Conservation (phyloP, 1,140 invertebrate genomes). For the Eupristina koningsbergeri region DNA sequence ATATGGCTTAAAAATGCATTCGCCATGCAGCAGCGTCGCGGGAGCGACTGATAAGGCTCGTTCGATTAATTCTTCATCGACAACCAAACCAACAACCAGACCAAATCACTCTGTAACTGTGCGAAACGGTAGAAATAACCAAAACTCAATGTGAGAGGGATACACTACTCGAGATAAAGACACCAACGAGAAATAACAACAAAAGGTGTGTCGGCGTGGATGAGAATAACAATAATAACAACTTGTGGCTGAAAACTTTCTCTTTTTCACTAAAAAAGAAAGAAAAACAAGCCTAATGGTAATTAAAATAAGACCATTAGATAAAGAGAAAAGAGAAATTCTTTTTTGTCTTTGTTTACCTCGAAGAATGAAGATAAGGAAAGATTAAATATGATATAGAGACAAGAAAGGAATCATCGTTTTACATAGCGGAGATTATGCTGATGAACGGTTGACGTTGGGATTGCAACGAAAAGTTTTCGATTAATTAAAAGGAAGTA, state of each 20-base stretch:
- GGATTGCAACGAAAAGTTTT: slow-evolving; percentile 49
- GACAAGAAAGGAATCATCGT: slow-evolving; percentile 31
- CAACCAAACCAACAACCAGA: slow-evolving; percentile 61
- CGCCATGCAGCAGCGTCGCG: slow-evolving; percentile 71
- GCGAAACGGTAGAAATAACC: slow-evolving; percentile 67
- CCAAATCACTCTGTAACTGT: slow-evolving; percentile 67
- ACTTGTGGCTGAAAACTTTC: slow-evolving; percentile 36
- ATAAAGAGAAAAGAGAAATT: slow-evolving; percentile 13
- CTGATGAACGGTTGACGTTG: slow-evolving; percentile 37
- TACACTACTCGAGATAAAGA: slow-evolving; percentile 52
- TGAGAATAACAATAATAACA: slow-evolving; percentile 39
- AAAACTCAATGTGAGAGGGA: slow-evolving; percentile 63
- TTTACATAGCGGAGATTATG: slow-evolving; percentile 37
- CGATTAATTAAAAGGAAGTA: slow-evolving; percentile 31
- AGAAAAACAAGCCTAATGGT: not conserved
- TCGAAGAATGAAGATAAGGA: slow-evolving; percentile 3
- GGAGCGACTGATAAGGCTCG: slow-evolving; percentile 72
- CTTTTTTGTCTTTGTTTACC: slow-evolving; percentile 11
- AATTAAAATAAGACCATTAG: slow-evolving; percentile 2
- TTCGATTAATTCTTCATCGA: slow-evolving; percentile 72
- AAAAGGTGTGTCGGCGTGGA: slow-evolving; percentile 42
- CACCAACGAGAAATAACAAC: slow-evolving; percentile 51
- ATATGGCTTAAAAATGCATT: slow-evolving; percentile 71
- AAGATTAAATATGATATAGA: not conserved
- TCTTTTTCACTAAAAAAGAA: slow-evolving; percentile 38